These are phyloP conservation scores for Epistrophella euchroma DNA, from an alignment of 2,888 invertebrate species.

Conservation along the genomic window DNA sequence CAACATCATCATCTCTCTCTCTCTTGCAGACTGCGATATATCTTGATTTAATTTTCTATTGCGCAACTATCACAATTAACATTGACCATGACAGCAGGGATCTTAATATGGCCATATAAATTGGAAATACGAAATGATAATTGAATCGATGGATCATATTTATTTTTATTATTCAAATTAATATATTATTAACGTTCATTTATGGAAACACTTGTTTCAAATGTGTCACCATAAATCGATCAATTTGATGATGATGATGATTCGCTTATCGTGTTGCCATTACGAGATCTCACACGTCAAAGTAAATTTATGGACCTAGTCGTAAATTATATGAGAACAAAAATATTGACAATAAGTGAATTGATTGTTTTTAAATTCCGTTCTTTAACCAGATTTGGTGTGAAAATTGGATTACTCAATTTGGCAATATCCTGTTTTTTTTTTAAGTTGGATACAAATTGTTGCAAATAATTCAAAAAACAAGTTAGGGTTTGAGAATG, in stretches of 20 bases:
- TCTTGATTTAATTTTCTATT: conserved; percentile 55
- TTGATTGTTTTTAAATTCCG: conserved; percentile 26
- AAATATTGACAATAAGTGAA: conserved; percentile 43
- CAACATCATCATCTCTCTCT: conserved; percentile 17
- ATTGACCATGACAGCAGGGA: conserved; percentile 57
- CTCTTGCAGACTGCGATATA: conserved; percentile 18
- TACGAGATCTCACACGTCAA: conserved; percentile 50
- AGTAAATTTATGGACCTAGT: conserved; percentile 25
- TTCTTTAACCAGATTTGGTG: conserved; percentile 43
- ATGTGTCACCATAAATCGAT: conserved; percentile 54
- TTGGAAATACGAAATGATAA: conserved; percentile 55
- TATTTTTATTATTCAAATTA: conserved; percentile 53
- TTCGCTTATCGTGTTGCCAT: conserved; percentile 36
- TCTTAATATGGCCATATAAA: conserved; percentile 58
- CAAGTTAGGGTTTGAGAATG: too few relatives aligned
- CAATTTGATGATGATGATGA: conserved; percentile 21
- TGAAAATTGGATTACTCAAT: conserved; percentile 13
- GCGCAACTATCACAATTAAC: conserved; percentile 60
- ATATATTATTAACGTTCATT: conserved; percentile 2
- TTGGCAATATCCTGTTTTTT: not conserved
- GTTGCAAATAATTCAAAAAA: not conserved
- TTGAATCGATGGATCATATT: conserved; percentile 25
- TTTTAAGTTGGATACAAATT: not conserved
- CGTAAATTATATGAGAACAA: conserved; percentile 18
- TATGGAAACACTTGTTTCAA: conserved; percentile 35